Percentiles rank a stretch among this genome's conserved stretches.
Conservation (phyloP, 1,140 invertebrate species). For the Zophobas morio region DNA sequence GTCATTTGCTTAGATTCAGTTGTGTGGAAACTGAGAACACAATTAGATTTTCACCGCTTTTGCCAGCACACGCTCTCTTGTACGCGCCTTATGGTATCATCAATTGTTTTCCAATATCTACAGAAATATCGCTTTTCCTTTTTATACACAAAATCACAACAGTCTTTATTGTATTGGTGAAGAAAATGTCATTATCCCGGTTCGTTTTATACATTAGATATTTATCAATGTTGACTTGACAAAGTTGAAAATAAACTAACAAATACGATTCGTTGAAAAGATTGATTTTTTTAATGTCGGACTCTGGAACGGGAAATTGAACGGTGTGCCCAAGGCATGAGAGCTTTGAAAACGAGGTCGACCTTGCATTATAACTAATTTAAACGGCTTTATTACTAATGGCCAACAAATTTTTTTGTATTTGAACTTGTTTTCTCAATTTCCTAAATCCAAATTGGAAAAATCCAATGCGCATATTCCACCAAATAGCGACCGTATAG, state of each 20-base stretch:
- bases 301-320: constrained; percentile 18
- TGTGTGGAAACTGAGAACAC: constrained; percentile 26
- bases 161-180: constrained; percentile 41
- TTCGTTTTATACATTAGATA: constrained; percentile 40
- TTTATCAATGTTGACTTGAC: constrained; percentile 42
- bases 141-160: constrained; percentile 46
- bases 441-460: constrained; percentile 27
- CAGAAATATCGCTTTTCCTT: constrained; percentile 36
- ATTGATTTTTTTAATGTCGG: constrained; percentile 36
- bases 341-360: not conserved
- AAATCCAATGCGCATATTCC: constrained; percentile 15
- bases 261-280: constrained; percentile 32
- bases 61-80: constrained; percentile 34
- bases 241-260: constrained; percentile 31
- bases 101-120: constrained; percentile 42
- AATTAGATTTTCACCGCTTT: constrained; percentile 34
- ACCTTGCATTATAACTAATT: constrained; percentile 21
- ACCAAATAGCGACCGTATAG: not conserved
- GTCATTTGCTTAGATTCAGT: constrained; percentile 33
- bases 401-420: constrained; percentile 16
- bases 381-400: constrained; percentile 33
- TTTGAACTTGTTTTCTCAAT: constrained; percentile 19
- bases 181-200: constrained; percentile 38
- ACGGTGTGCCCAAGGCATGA: not conserved
- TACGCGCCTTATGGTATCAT: constrained; percentile 38